Percentiles rank a stretch among this genome's conserved stretches.
Conservation (phyloP, 2,888 invertebrate species). For the Catonia carolina region DNA sequence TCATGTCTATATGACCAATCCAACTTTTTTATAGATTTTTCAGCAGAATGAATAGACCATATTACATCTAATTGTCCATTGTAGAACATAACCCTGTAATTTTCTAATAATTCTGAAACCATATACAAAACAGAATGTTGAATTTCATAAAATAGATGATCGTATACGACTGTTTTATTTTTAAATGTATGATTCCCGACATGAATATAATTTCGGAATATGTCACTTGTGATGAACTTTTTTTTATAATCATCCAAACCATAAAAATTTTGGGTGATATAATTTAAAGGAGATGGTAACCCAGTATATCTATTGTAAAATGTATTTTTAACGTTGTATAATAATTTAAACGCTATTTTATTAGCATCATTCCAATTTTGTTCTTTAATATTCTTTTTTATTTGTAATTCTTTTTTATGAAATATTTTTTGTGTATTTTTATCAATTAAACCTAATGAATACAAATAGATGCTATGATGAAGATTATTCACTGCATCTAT, state of each 20-base stretch:
- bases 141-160: constrained; percentile 63
- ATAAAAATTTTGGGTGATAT: constrained; percentile 49
- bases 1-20: constrained; percentile 58
- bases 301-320: no score
- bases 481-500: constrained; percentile 73
- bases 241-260: constrained; percentile 15
- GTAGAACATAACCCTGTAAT: constrained; percentile 72
- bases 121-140: constrained; percentile 73
- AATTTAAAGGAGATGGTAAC: constrained; percentile 68
- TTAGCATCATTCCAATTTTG: constrained; percentile 63
- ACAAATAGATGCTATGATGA: constrained; percentile 69
- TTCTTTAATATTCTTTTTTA: constrained; percentile 53
- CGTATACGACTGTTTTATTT: constrained; percentile 55
- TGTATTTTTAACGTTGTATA: constrained; percentile 58
- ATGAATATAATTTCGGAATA: constrained; percentile 48
- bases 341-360: constrained; percentile 59
- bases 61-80: constrained; percentile 89
- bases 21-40: constrained; percentile 65
- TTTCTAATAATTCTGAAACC: constrained; percentile 58
- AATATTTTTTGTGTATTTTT: constrained; percentile 54
- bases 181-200: constrained; percentile 68
- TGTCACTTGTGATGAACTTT: background rate
- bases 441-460: constrained; percentile 56
- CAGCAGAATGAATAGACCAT: no score
- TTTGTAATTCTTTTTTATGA: constrained; percentile 53